Conservation (phyloP, 2,888 invertebrate genomes). For the Neoscelio sp. region DNA sequence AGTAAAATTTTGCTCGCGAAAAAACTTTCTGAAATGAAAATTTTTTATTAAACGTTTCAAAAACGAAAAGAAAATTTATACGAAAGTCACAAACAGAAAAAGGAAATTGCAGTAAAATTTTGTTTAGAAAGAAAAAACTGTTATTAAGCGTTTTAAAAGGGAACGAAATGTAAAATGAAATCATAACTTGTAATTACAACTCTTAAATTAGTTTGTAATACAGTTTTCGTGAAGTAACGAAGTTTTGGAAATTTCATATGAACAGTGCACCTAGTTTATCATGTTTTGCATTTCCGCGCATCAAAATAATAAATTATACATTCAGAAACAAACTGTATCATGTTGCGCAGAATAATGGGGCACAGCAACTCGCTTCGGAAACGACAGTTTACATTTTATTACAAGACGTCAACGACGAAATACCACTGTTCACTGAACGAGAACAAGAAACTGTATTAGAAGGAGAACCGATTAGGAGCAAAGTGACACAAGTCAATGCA, state of each 20-base stretch:
- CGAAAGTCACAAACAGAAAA: no score
- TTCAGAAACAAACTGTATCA: slow-evolving; percentile 48
- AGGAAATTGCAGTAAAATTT: no score
- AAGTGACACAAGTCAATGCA: slow-evolving; percentile 97
- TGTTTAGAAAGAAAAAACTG: no score
- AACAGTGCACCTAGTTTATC: slow-evolving; percentile 15
- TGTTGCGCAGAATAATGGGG: slow-evolving; percentile 93
- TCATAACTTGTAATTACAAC: background rate
- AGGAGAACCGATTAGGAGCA: slow-evolving; percentile 97
- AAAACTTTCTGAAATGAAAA: no score
- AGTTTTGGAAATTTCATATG: slow-evolving; percentile 50
- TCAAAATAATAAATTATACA: slow-evolving; percentile 49
- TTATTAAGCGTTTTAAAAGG: no score
- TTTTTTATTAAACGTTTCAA: no score
- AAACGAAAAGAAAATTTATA: no score
- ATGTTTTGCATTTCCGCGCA: slow-evolving; percentile 37
- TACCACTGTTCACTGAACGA: slow-evolving; percentile 96
- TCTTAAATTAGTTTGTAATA: slow-evolving; percentile 45
- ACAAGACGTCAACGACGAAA: slow-evolving; percentile 98
- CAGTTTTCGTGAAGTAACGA: slow-evolving; percentile 44
- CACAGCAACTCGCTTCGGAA: slow-evolving; percentile 97
- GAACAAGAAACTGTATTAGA: slow-evolving; percentile 98
- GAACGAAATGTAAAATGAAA: no score
- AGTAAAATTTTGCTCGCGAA: no score
- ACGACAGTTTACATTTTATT: slow-evolving; percentile 96